Conservation (phyloP, 2,797 vertebrate species). For the Paedocypris micromegethes region DNA sequence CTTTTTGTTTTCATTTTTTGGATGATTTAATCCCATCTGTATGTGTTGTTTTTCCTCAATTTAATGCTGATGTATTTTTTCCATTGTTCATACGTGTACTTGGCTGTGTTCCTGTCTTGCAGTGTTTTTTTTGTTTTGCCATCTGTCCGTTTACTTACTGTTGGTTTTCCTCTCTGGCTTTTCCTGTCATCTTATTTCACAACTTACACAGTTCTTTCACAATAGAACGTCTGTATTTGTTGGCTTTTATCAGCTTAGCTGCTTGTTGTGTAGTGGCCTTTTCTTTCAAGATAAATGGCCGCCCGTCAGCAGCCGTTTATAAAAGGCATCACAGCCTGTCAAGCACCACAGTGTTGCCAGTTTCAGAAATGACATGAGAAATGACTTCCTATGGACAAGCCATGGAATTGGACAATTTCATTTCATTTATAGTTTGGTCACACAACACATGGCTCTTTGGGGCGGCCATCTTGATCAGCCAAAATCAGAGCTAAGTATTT, state of each 20-base stretch:
- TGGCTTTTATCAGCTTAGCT: conserved; percentile 13
- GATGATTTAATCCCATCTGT: conserved; percentile 47
- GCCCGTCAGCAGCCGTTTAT: conserved; percentile 44
- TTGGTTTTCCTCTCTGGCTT: conserved; percentile 24
- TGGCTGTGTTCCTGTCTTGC: conserved; percentile 34
- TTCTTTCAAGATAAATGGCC: conserved; percentile 8
- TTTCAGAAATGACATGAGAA: conserved; percentile 55
- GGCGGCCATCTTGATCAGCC: no score
- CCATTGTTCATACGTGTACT: conserved; percentile 35
- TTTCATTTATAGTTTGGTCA: no score
- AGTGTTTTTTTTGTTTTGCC: conserved; percentile 26
- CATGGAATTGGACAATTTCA: no score
- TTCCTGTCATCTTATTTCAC: conserved; percentile 16
- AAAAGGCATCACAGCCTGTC: conserved; percentile 48
- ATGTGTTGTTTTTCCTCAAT: conserved; percentile 32
- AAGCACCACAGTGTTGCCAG: conserved; percentile 58
- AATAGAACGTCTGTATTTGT: conserved; percentile 9
- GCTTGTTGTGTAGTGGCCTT: neutral
- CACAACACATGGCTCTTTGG: no score
- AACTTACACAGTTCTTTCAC: conserved; percentile 22
- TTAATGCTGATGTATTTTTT: conserved; percentile 32
- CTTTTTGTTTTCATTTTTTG: conserved; percentile 36
- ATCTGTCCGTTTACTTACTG: conserved; percentile 27
- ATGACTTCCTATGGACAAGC: conserved; percentile 53
- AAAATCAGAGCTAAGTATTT: no score